Evolutionary conservation across 2,888 invertebrate genomes (phyloP), one percentile per base, ranked within the genome.

Genomic region (Caenorhabditis macrosperma): DNA sequence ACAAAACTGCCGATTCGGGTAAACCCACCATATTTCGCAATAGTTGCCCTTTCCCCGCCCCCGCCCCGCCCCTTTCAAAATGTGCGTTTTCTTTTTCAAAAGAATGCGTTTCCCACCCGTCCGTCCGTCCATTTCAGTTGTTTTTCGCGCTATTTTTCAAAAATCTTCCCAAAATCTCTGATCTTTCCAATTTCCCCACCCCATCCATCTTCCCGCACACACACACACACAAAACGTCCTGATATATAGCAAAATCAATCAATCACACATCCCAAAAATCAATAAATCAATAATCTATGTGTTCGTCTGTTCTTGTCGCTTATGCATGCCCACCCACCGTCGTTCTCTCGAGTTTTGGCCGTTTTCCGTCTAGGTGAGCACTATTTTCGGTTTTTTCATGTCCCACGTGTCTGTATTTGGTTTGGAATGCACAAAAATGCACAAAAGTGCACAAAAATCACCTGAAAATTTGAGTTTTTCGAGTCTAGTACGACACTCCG

Each of bases 51-150:
- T n/a, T n/a, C n/a, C n/a, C n/a, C n/a, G n/a, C n/a, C n/a, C 33
- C 33, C 33, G 10, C 33, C 33, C 33, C 5, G 33, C 33, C n/a
- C n/a, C n/a, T n/a, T n/a, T n/a, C n/a, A n/a, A n/a, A n/a, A n/a
- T n/a, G n/a, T n/a, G n/a, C n/a, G n/a, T n/a, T 74, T 74, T 75
- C 66, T 75, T 75, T 75, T 60, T 75, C 75, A 75, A 75, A 66
- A 72, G 64, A 75, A 67, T 66, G 75, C 75, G 7, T n/a, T n/a
- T n/a, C n/a, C n/a, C n/a, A 5, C 33, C 33, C 33, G 33, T 33
- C 9, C 9, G n/a, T n/a, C n/a, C n/a, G n/a, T 57, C 48, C 41
- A 69, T 72, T 72, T 72, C 72, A 72, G 55, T 72, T 72, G 63
- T 72, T 64, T 55, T 30, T 17, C 54, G 26, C 28, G 48, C 44